phyloP scores from a whole-genome alignment of 23 tunicate species.

The Halocynthia roretzi region DNA sequence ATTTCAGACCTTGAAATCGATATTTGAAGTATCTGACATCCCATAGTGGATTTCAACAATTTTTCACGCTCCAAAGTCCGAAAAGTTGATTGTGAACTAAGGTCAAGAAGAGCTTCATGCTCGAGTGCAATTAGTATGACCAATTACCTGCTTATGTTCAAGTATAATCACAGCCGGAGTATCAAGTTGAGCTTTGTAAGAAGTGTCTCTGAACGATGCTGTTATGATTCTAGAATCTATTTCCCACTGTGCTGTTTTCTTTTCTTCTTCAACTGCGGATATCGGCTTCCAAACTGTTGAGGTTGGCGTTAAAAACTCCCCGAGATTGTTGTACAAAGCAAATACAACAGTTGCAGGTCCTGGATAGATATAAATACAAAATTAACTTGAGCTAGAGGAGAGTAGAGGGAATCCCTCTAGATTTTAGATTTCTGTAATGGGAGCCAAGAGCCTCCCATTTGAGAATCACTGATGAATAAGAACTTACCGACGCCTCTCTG shows the following conservation, averaged over 20 bases:
- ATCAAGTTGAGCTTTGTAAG: conserved; percentile 15
- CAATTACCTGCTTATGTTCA: conserved; percentile 41
- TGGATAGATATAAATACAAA: neutral
- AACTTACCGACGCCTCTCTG: conserved; percentile 6
- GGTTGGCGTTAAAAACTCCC: conserved; percentile 24
- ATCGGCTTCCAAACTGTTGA: neutral
- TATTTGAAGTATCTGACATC: too few species aligned
- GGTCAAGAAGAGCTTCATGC: too few species aligned
- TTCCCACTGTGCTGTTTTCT: conserved; percentile 20
- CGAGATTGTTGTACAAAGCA: conserved; percentile 52
- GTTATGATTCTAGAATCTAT: conserved; percentile 58
- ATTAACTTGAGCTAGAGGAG: neutral
- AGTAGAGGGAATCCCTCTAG: too few species aligned
- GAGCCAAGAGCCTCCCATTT: neutral
- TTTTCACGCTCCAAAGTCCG: neutral
- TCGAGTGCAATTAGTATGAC: neutral
- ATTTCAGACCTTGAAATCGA: too few species aligned
- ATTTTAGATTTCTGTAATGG: too few species aligned
- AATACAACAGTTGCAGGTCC: conserved; percentile 32
- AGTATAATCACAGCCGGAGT: conserved; percentile 39
- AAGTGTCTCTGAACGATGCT: conserved; percentile 32
- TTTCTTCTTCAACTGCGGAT: neutral
- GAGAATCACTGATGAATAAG: neutral
- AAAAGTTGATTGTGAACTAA: neutral
- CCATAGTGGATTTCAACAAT: too few species aligned